Conservation (phyloP, 2,113 vertebrate species). For the Thamnaconus septentrionalis region DNA sequence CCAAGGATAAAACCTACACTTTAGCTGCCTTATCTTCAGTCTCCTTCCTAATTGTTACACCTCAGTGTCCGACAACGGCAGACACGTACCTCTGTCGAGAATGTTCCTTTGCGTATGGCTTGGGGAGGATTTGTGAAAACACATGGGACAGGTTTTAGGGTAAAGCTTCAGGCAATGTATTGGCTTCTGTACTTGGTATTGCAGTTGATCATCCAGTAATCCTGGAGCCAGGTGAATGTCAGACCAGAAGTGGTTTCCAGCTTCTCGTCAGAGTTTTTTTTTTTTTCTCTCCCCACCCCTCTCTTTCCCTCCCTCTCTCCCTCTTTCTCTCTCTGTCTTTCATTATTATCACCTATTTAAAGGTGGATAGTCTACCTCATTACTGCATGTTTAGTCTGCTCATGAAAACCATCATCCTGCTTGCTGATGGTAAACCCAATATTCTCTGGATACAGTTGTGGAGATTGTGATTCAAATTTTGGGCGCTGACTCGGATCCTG, state of each 20-base stretch:
- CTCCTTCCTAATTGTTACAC: constrained; percentile 64
- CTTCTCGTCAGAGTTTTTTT: constrained; percentile 49
- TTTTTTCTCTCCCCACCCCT: not conserved
- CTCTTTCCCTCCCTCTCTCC: not conserved
- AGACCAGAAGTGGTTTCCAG: constrained; percentile 53
- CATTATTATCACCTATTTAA: constrained; percentile 29
- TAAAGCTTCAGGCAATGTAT: constrained; percentile 51
- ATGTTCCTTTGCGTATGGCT: constrained; percentile 64
- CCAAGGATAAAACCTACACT: constrained; percentile 39
- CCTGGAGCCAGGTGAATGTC: constrained; percentile 75
- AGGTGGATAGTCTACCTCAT: constrained; percentile 52
- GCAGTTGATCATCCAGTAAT: constrained; percentile 71
- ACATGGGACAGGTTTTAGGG: constrained; percentile 44
- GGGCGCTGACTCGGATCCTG: constrained; percentile 50
- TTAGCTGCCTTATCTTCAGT: constrained; percentile 63
- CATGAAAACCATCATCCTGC: constrained; percentile 5
- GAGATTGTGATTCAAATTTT: constrained; percentile 34
- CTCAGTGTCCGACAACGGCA: constrained; percentile 51
- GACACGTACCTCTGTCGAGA: constrained; percentile 63
- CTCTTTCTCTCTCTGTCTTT: constrained; percentile 15
- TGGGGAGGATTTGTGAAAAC: constrained; percentile 28
- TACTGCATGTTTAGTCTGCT: constrained; percentile 45
- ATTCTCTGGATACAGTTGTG: constrained; percentile 35
- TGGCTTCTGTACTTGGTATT: constrained; percentile 55
- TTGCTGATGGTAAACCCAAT: constrained; percentile 33